These are phyloP conservation scores for Malurus splendens DNA, from an alignment of 2,797 vertebrate species.

Conservation along the genomic window DNA sequence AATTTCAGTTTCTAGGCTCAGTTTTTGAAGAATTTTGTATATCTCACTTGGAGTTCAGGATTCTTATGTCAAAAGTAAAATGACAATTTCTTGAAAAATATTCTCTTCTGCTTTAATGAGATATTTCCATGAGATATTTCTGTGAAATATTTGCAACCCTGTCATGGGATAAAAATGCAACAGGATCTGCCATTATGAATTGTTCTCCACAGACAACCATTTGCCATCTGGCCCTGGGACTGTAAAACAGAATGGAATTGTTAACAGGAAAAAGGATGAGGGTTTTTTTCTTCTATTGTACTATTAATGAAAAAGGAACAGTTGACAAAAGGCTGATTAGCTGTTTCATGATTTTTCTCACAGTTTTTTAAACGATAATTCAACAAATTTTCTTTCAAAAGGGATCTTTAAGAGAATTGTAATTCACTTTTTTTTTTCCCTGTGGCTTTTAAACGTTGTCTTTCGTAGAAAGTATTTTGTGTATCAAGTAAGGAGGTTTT, in stretches of 20 bases:
- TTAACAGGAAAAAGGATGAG: not conserved
- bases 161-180: not conserved
- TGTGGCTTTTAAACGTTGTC: not conserved
- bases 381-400: not conserved
- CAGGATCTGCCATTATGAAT: not conserved
- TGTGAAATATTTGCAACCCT: not conserved
- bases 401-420: not conserved
- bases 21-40: not conserved
- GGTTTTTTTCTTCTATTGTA: not conserved
- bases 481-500: not conserved
- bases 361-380: not conserved
- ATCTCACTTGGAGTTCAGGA: not conserved
- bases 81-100: not conserved
- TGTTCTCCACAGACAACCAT: not conserved
- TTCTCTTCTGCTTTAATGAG: not conserved
- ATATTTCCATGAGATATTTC: not conserved
- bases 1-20: not conserved
- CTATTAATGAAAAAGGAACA: not conserved
- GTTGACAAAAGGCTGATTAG: not conserved
- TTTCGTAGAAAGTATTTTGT: not conserved
- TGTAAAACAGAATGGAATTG: not conserved
- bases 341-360: not conserved
- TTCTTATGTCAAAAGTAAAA: not conserved
- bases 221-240: not conserved
- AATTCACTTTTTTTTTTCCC: not conserved